Percentiles rank a stretch among this genome's conserved stretches.
phyloP scores from a whole-genome alignment of 2,888 invertebrate species.

The Eupsilia transversa region DNA sequence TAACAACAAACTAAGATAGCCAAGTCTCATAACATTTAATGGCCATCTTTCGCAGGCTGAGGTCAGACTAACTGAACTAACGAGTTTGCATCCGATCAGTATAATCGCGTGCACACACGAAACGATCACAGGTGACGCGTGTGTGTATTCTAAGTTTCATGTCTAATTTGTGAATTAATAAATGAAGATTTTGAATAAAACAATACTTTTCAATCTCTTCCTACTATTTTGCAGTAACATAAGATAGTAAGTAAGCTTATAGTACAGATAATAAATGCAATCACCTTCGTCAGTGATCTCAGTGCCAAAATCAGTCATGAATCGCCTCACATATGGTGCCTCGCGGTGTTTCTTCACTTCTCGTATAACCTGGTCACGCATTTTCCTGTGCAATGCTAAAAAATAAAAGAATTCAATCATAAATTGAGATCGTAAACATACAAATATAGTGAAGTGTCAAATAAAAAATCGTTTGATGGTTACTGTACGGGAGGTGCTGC shows the following conservation, averaged over 20 bases:
- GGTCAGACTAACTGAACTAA: not conserved
- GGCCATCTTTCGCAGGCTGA: not conserved
- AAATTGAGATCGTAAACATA: not conserved
- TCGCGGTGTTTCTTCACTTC: no score
- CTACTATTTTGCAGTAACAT: not conserved
- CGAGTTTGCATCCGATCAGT: not conserved
- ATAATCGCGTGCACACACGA: not conserved
- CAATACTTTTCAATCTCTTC: not conserved
- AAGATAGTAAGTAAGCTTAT: not conserved
- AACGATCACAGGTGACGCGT: not conserved
- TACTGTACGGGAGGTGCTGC: not conserved
- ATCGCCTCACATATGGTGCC: not conserved
- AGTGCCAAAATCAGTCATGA: no score
- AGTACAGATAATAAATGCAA: not conserved
- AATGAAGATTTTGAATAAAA: no score
- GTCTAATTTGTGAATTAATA: not conserved
- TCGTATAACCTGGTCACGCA: not conserved
- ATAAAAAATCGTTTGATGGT: not conserved
- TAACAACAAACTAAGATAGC: not conserved
- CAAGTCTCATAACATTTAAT: not conserved
- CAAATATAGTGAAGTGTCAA: not conserved
- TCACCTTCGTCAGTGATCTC: not conserved
- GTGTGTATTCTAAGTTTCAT: no score
- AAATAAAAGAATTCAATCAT: conserved; percentile 3
- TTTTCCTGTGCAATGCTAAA: conserved; percentile 6